Base-by-base conservation (phyloP, 2,888 invertebrate species). In the Macaria notata region DNA sequence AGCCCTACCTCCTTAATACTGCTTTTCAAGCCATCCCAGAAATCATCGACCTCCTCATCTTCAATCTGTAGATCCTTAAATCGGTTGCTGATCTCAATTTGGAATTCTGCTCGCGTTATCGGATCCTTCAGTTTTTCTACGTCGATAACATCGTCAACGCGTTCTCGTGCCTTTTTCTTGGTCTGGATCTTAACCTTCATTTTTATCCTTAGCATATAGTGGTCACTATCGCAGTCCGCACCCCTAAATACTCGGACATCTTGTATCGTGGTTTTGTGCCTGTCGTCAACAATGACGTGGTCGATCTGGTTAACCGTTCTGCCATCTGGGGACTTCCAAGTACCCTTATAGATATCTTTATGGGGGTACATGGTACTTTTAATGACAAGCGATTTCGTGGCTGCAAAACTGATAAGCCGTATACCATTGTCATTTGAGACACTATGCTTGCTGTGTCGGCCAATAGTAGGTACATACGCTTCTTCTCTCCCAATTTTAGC, bases 281-380 rank as follows among this genome's bases (percentile, higher is more conserved):
- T 36, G 7, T 36, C 7, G 36, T 36, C 36, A 7, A 36, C 7
- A 5, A 36, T 5, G 36, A 36, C 36, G 7, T 36, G 36, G 7
- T 36, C 36, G 7, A 36, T 36, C 7, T 36, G 36, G 7, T 36
- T 36, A 36, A 36, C 7, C 7, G 36, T 36, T 36, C 4, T 36
- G 36, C 42, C 42, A 42, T 19, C 9, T 4, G 44, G 44, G 4
- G 44, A 44, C 7, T 44, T 44, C 44, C 19, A 44, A 3, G 44
- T 44, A 3, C 44, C 44, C 9, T 44, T 19, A 9, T 44, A 29
- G 7, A 44, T 44, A 3, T 44, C 29, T 44, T 44, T 44, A 29
- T 44, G 44, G 4, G 44, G 44, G 29, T 19, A 44, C 44, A 44
- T 44, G 4, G 44, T 44, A 7, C 44, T 44, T 44, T 44, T 44